Evolutionary conservation across 2,797 vertebrate species (phyloP).

Genomic region (Catamblyrhynchus diadema): DNA sequence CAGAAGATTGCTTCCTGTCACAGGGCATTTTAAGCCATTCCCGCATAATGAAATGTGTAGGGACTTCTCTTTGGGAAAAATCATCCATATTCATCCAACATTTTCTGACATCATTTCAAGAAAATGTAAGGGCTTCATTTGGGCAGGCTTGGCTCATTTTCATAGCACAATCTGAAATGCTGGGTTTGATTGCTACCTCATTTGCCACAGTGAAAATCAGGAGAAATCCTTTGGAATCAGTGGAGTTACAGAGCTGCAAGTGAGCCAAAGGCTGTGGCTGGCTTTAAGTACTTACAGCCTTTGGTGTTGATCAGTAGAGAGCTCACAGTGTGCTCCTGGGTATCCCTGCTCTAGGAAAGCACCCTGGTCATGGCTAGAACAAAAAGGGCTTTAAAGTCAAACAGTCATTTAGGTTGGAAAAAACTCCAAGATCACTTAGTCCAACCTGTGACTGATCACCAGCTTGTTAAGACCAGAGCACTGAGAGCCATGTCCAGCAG

Average conservation of each 20-base stretch:
- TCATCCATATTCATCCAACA: background rate
- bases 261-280: background rate
- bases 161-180: background rate
- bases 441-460: background rate
- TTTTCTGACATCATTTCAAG: slow-evolving; percentile 16
- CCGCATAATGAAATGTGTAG: slow-evolving; percentile 27
- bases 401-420: background rate
- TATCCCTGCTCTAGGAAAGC: background rate
- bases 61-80: slow-evolving; percentile 16
- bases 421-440: background rate
- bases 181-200: background rate
- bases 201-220: background rate
- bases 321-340: background rate
- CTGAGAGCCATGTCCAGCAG: background rate
- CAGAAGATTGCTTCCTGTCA: slow-evolving; percentile 53
- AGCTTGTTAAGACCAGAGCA: background rate
- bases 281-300: background rate
- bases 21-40: slow-evolving; percentile 11
- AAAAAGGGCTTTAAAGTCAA: background rate
- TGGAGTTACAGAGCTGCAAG: background rate
- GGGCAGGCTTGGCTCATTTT: slow-evolving; percentile 20
- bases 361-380: background rate
- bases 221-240: background rate
- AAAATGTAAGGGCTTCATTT: slow-evolving; percentile 11
- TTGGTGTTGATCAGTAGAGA: background rate